Conservation (phyloP, 1,140 invertebrate genomes). For the Zaprionus tsacasi region DNA sequence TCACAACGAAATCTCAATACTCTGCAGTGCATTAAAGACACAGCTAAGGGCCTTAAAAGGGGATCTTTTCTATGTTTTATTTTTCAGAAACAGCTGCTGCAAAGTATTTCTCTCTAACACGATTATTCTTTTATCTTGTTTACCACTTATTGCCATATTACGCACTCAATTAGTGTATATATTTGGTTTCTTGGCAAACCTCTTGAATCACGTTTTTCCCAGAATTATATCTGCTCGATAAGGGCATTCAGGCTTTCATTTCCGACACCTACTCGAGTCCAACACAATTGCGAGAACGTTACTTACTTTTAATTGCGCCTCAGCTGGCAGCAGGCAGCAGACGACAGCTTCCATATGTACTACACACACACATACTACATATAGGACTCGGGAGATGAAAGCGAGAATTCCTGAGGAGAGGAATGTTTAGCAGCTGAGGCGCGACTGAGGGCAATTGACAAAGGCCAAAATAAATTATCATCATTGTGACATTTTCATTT, state of each 20-base stretch:
- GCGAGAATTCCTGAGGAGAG: constrained; percentile 50
- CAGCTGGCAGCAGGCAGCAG: constrained; percentile 33
- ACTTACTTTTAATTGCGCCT: constrained; percentile 66
- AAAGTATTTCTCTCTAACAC: neutral
- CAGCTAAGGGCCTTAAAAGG: neutral
- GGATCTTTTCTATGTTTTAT: neutral
- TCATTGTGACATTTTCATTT: constrained; percentile 82
- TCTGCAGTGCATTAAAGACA: neutral
- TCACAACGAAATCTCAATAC: constrained; percentile 35
- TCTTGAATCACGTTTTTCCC: neutral
- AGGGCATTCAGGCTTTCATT: constrained; percentile 5
- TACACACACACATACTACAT: no score
- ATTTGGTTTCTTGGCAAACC: neutral
- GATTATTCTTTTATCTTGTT: neutral
- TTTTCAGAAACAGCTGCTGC: neutral
- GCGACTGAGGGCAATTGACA: constrained; percentile 62
- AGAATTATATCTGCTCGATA: neutral
- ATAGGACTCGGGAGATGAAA: constrained; percentile 51
- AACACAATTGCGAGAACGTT: constrained; percentile 46
- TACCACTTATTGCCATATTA: neutral
- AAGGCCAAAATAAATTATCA: constrained; percentile 81
- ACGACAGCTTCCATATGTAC: constrained; percentile 14
- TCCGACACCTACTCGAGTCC: neutral
- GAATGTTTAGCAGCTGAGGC: constrained; percentile 50
- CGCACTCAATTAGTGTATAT: neutral